phyloP scores from a whole-genome alignment of 2,797 vertebrate species.

The Mormyrops attenuatus region DNA sequence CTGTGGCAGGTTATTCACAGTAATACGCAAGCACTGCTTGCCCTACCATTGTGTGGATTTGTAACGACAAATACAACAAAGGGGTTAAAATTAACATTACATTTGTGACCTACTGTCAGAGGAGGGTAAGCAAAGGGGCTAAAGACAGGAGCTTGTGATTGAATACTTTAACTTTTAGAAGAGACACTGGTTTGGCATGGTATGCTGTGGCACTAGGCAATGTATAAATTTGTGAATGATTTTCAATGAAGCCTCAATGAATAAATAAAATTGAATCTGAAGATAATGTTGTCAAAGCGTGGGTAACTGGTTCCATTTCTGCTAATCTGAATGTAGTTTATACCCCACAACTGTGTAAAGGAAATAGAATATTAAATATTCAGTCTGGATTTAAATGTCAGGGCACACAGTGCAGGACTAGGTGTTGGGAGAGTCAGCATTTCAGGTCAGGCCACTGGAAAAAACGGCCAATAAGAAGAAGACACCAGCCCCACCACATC shows the following conservation, averaged over 20 bases:
- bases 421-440: neutral
- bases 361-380: neutral
- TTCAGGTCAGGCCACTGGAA: neutral
- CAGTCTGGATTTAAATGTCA: neutral
- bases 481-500: neutral
- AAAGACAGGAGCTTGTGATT: neutral
- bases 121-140: neutral
- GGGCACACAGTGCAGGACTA: neutral
- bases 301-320: neutral
- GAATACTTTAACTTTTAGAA: neutral
- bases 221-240: neutral
- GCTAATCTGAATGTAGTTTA: neutral
- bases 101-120: constrained; percentile 41
- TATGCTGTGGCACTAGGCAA: neutral
- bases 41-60: neutral
- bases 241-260: neutral
- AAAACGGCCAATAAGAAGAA: neutral
- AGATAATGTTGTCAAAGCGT: neutral
- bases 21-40: neutral
- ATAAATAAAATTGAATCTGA: neutral
- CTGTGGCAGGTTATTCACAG: neutral
- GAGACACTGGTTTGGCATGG: neutral
- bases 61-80: neutral
- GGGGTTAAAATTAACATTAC: constrained; percentile 41
- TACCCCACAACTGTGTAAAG: neutral